These are phyloP conservation scores for Conger conger DNA, from an alignment of 2,113 vertebrate species.

Conservation along the genomic window DNA sequence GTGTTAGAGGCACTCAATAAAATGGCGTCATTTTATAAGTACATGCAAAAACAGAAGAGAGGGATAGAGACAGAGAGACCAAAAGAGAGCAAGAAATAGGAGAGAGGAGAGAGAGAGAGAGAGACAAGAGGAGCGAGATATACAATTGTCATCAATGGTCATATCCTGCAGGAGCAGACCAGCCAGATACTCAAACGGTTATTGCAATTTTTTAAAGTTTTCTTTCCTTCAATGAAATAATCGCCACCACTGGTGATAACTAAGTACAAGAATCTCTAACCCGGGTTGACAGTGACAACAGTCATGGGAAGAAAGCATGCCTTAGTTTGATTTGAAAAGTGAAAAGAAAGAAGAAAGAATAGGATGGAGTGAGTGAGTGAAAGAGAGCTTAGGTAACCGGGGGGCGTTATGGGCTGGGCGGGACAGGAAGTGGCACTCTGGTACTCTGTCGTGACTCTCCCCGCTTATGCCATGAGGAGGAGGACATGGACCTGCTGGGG, in stretches of 20 bases:
- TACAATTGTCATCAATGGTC: not conserved
- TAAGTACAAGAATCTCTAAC: too few species aligned
- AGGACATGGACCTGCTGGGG: not conserved
- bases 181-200: too few species aligned
- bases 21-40: slow-evolving; percentile 10
- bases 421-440: not conserved
- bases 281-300: too few species aligned
- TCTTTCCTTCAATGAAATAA: too few species aligned
- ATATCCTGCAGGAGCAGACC: not conserved
- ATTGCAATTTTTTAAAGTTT: too few species aligned
- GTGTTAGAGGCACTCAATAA: not conserved
- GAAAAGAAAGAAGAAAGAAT: too few species aligned
- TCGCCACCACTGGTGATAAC: too few species aligned
- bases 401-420: not conserved
- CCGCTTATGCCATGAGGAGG: not conserved
- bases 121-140: not conserved
- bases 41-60: not conserved
- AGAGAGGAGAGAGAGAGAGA: not conserved
- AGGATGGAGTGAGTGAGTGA: not conserved
- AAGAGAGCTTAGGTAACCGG: too few species aligned
- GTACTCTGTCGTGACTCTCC: slow-evolving; percentile 5
- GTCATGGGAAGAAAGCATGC: too few species aligned
- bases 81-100: not conserved
- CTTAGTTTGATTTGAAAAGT: too few species aligned
- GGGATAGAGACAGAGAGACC: not conserved